phyloP scores from a whole-genome alignment of 1,140 invertebrate genomes.

The Ceratoteleas bidentatus region DNA sequence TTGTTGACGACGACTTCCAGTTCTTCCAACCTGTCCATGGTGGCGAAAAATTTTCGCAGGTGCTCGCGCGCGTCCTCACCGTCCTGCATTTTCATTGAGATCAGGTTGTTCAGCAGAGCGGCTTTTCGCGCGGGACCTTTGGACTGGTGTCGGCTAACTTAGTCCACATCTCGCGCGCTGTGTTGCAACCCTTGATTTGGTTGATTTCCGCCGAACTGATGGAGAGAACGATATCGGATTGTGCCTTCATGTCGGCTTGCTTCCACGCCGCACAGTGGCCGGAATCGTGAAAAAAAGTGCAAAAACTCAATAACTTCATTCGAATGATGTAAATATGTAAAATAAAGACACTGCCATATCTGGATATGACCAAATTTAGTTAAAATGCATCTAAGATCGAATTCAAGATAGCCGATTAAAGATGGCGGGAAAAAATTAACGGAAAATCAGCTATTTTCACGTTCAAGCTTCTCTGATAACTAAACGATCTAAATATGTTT shows the following conservation, averaged over 20 bases:
- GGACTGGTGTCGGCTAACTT: not conserved
- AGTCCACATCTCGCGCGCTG: not conserved
- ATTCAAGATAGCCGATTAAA: no score
- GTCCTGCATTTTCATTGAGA: not conserved
- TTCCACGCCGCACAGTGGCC: no score
- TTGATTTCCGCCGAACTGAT: not conserved
- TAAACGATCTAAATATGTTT: no score
- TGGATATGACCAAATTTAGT: no score
- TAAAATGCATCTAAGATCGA: no score
- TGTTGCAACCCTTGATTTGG: not conserved
- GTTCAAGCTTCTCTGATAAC: no score
- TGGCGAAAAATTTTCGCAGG: not conserved
- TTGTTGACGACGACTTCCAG: not conserved
- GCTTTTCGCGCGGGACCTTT: not conserved
- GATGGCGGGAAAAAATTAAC: no score
- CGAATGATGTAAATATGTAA: no score
- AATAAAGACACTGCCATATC: no score
- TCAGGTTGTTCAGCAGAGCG: not conserved
- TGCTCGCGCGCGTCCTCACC: not conserved
- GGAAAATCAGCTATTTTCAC: no score
- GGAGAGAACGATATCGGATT: conserved; percentile 2
- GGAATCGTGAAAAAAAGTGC: no score
- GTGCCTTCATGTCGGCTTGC: not conserved
- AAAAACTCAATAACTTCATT: no score
- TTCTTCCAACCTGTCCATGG: not conserved